phyloP scores from a whole-genome alignment of 1,140 invertebrate species.

The Lerema accius region DNA sequence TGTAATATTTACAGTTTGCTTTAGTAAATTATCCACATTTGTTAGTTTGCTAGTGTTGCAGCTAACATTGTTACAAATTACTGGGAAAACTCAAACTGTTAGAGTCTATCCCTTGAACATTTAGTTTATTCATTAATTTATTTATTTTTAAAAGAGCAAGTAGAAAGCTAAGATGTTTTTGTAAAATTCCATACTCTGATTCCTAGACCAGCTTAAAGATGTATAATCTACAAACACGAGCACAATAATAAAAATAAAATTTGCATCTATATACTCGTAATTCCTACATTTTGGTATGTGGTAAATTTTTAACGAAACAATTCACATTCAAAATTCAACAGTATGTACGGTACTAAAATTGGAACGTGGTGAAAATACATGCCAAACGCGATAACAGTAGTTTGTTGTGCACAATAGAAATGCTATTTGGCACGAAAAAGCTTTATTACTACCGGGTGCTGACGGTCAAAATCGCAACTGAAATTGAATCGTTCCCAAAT shows the following conservation, averaged over 20 bases:
- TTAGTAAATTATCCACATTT: too few species aligned
- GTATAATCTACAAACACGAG: neutral
- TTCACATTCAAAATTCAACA: conserved; percentile 20
- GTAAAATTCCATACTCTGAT: too few species aligned
- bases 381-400: conserved; percentile 28
- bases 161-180: too few species aligned
- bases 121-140: too few species aligned
- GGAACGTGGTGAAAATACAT: conserved; percentile 26
- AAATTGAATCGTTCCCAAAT: conserved; percentile 21
- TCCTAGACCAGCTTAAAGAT: too few species aligned
- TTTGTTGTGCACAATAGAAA: conserved; percentile 24
- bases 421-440: conserved; percentile 31
- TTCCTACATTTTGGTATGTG: neutral
- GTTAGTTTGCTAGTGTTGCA: too few species aligned
- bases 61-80: too few species aligned
- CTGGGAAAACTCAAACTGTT: too few species aligned
- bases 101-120: too few species aligned
- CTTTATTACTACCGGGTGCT: conserved; percentile 18
- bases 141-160: too few species aligned
- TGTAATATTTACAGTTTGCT: too few species aligned
- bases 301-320: conserved; percentile 8
- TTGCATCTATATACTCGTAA: neutral
- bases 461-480: conserved; percentile 21
- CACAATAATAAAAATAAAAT: neutral
- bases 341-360: conserved; percentile 16